Evolutionary conservation across 2,888 invertebrate species (phyloP).

Genomic region (Caenorhabditis auriculariae): DNA sequence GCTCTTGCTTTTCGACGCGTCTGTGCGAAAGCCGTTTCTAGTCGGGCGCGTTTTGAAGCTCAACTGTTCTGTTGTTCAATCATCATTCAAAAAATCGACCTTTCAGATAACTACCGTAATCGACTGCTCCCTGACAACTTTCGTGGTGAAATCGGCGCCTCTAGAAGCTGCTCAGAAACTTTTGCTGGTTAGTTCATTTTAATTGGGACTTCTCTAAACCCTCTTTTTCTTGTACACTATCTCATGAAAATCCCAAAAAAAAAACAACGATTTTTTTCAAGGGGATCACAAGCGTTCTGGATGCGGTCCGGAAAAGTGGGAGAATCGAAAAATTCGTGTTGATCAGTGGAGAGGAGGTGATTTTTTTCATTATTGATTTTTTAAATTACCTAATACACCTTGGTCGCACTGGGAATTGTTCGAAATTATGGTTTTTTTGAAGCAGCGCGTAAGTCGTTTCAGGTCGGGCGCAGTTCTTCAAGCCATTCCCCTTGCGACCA

Average conservation of each 20-base stretch:
- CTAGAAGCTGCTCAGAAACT: conserved; percentile 8
- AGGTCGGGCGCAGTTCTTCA: too few relatives aligned
- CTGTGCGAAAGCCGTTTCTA: too few relatives aligned
- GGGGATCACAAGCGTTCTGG: conserved; percentile 25
- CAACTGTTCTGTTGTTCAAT: too few relatives aligned
- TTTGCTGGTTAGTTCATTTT: conserved; percentile 10
- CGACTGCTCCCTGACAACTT: conserved; percentile 13
- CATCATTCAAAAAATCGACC: too few relatives aligned
- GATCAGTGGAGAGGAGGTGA: conserved; percentile 10
- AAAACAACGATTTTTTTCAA: conserved; percentile 10
- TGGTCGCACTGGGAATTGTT: too few relatives aligned
- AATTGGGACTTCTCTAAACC: not conserved
- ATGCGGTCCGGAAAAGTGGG: conserved; percentile 11
- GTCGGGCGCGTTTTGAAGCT: too few relatives aligned
- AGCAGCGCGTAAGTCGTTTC: too few relatives aligned
- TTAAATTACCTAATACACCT: not conserved
- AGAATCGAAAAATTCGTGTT: conserved; percentile 6
- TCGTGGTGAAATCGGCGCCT: conserved; percentile 3
- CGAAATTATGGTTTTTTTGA: too few relatives aligned
- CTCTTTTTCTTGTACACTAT: not conserved
- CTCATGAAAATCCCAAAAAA: too few relatives aligned
- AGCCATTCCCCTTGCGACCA: too few relatives aligned
- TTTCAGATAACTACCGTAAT: conserved; percentile 6
- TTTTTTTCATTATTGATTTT: not conserved
- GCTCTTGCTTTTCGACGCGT: too few relatives aligned